Evolutionary conservation across 2,797 vertebrate species (phyloP).

Genomic region (Chaenodraco wilsoni): DNA sequence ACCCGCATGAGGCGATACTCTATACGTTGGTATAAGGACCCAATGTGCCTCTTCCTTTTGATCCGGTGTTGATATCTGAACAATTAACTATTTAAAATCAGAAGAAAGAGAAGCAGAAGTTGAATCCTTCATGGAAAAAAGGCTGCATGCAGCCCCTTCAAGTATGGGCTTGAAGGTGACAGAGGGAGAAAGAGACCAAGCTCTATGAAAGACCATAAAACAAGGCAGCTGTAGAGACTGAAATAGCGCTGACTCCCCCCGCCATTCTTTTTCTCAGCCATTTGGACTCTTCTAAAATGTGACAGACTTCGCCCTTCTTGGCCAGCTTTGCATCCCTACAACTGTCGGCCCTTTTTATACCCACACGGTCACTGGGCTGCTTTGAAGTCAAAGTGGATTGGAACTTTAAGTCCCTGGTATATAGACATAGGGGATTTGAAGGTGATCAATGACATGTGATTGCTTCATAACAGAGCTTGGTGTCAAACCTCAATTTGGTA

Average conservation of each 20-base stretch:
- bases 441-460: constrained; percentile 23
- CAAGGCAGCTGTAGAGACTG: constrained; percentile 79
- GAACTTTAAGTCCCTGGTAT: neutral
- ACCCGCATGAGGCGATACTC: constrained; percentile 44
- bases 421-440: neutral
- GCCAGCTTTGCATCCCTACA: neutral
- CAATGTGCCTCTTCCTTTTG: neutral
- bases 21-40: neutral
- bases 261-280: constrained; percentile 68
- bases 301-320: constrained; percentile 46
- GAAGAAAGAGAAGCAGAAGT: neutral
- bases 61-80: neutral
- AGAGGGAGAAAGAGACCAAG: constrained; percentile 62
- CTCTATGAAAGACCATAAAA: constrained; percentile 71
- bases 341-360: constrained; percentile 19
- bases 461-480: neutral
- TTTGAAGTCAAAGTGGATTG: neutral
- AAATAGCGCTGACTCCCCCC: constrained; percentile 71
- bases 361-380: neutral
- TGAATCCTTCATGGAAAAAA: neutral
- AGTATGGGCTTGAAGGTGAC: constrained; percentile 57
- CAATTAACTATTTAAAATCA: neutral
- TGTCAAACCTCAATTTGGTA: neutral
- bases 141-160: neutral
- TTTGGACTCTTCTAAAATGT: constrained; percentile 59